Conservation (phyloP, 2,113 vertebrate species). For the Sphaerodactylus townsendi region DNA sequence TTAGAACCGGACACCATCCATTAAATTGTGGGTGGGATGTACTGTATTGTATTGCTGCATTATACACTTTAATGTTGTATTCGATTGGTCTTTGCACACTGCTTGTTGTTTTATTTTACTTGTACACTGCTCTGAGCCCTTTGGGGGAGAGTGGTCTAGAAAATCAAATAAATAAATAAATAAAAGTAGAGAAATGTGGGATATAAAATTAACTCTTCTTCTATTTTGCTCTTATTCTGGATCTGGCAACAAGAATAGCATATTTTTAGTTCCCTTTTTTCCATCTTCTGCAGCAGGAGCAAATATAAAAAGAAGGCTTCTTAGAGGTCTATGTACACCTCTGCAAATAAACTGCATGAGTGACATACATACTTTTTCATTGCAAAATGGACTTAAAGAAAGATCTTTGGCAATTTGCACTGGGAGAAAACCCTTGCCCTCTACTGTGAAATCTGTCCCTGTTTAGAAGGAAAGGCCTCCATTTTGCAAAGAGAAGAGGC, state of each 20-base stretch:
- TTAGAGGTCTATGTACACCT: not conserved
- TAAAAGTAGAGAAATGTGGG: too few species aligned
- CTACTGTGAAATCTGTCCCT: not conserved
- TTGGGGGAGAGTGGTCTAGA: too few species aligned
- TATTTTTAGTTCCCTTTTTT: not conserved
- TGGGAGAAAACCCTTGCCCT: not conserved
- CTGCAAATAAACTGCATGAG: not conserved
- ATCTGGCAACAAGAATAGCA: not conserved
- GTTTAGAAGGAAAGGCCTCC: not conserved
- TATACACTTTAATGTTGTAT: too few species aligned
- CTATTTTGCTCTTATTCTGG: not conserved
- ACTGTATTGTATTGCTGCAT: too few species aligned
- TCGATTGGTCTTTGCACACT: too few species aligned
- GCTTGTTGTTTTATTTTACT: too few species aligned
- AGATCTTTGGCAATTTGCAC: not conserved
- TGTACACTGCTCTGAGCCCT: too few species aligned
- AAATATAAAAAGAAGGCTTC: not conserved
- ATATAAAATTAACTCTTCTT: too few species aligned
- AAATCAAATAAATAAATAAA: too few species aligned
- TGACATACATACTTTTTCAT: not conserved
- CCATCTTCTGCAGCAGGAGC: not conserved
- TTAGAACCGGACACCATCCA: too few species aligned
- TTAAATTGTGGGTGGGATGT: too few species aligned
- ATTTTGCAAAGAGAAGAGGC: not conserved
- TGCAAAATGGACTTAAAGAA: not conserved